These are phyloP conservation scores for Lophotis ruficrista DNA, from an alignment of 2,113 vertebrate genomes.

Conservation along the genomic window DNA sequence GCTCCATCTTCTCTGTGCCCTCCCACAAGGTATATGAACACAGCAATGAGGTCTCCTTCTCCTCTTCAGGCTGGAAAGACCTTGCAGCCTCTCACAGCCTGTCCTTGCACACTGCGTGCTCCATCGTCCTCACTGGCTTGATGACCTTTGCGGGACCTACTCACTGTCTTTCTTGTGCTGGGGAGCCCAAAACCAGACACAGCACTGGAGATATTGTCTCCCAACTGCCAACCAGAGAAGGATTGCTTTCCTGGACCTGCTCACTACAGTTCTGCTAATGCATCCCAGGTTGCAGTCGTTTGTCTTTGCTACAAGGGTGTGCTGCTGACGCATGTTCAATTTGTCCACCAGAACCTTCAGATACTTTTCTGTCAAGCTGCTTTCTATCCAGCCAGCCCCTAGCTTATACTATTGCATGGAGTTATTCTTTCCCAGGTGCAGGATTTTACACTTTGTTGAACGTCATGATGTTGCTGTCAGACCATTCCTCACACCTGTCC, in stretches of 20 bases:
- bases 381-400: background rate
- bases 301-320: background rate
- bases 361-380: background rate
- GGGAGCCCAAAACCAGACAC: background rate
- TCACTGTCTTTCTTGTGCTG: background rate
- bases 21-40: background rate
- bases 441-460: constrained; percentile 21
- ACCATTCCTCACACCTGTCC: constrained; percentile 14
- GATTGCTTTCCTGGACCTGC: background rate
- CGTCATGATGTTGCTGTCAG: constrained; percentile 1
- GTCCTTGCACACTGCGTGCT: background rate
- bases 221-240: background rate
- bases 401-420: background rate
- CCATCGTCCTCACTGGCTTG: background rate
- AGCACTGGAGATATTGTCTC: background rate
- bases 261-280: background rate
- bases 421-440: background rate
- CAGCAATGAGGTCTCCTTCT: background rate
- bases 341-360: background rate
- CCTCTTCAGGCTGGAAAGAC: background rate
- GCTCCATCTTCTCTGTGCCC: background rate
- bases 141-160: background rate
- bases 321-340: background rate
- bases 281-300: background rate
- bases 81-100: background rate